Conservation (phyloP, 2,113 vertebrate genomes). For the Aptenodytes patagonicus region DNA sequence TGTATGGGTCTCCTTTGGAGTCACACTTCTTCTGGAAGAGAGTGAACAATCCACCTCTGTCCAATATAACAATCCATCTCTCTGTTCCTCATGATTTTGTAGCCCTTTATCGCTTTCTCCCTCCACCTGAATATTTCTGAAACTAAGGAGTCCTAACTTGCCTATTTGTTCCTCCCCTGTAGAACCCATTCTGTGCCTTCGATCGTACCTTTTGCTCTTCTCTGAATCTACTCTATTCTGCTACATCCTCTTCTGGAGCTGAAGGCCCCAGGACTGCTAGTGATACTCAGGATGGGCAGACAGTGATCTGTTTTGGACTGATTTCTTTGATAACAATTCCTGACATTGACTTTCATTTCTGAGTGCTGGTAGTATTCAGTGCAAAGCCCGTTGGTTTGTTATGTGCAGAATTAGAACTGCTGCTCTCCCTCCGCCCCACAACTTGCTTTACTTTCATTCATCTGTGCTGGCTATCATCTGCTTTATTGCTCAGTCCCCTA, state of each 20-base stretch:
- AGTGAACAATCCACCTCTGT: background rate
- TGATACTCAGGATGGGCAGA: background rate
- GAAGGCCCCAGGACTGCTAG: background rate
- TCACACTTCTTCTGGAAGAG: background rate
- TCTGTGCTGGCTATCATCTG: background rate
- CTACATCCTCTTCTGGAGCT: background rate
- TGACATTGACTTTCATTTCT: background rate
- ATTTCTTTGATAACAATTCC: background rate
- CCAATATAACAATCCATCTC: background rate
- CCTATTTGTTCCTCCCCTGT: background rate
- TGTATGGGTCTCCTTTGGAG: background rate
- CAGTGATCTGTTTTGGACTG: background rate
- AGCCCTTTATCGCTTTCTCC: background rate
- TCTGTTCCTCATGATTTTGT: background rate
- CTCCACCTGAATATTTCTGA: background rate
- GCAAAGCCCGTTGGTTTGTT: background rate
- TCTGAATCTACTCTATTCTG: background rate
- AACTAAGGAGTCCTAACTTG: background rate
- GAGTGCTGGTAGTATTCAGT: background rate
- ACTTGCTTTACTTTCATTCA: background rate
- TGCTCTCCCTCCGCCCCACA: background rate
- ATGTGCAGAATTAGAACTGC: background rate
- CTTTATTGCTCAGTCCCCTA: background rate
- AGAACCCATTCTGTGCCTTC: background rate
- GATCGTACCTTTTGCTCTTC: background rate